Evolutionary conservation across 2,888 invertebrate genomes (phyloP), one percentile per base, ranked within the genome.

Genomic region (Scaptomyza parva): DNA sequence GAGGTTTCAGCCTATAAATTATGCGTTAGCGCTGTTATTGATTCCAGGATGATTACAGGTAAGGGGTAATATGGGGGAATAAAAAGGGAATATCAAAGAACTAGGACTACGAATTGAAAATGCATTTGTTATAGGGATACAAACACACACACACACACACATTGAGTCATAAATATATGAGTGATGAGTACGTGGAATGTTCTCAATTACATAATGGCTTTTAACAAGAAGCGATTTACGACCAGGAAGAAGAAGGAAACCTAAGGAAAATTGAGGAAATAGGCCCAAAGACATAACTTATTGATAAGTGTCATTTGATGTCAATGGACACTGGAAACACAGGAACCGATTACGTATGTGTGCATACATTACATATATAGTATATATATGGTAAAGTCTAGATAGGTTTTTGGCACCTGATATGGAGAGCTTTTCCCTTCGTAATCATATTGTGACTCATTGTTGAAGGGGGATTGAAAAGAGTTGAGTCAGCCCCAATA

Each of bases 21-120:
- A 83, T 86, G 86, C 84, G 75, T 81, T 55, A 65, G 77, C 35
- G n/a, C 47, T 57, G 61, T 70, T 86, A 80, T 80, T 65, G 86
- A 80, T 85, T 80, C 58, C 58, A 43, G 61, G 61, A 40, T 24
- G n/a, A 30, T 30, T 33, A 24, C 39, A 35, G 66, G 57, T 11
- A 47, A 41, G 54, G 57, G 18, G 14, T 37, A 30, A 2, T 30
- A 12, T 18, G 9, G 0, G 30, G 4, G 9, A 11, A 9, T 11
- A 18, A 18, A 18, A 12, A 3, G 5, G 30, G 30, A 6, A 14
- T 14, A 14, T 14, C 17, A 9, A 37, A 17, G 17, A 37, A 37
- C 9, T 47, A 33, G 47, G 41, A 28, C 50, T 50, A 62, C 9
- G 17, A n/a, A 39, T 26, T n/a, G 18, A 12, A 17, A 26, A 30